Conservation (phyloP, 2,113 vertebrate genomes). For the Cyanoderma ruficeps region DNA sequence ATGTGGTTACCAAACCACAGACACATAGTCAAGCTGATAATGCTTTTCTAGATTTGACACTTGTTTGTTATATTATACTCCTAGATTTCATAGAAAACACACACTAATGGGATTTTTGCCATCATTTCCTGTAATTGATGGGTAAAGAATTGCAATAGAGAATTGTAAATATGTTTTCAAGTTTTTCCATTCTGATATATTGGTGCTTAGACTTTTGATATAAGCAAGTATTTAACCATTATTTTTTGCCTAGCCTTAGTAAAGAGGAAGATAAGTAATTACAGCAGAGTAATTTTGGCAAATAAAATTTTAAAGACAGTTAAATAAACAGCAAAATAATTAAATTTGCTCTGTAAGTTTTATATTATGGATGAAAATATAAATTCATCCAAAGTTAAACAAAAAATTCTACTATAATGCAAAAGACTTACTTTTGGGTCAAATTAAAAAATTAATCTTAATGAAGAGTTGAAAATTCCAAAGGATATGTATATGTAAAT, state of each 20-base stretch:
- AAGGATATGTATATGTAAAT: neutral
- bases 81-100: neutral
- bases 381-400: neutral
- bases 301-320: constrained; percentile 1
- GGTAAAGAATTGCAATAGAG: neutral
- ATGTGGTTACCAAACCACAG: neutral
- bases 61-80: neutral
- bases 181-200: neutral
- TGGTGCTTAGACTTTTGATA: neutral
- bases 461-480: neutral
- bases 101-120: neutral
- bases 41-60: neutral
- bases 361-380: neutral
- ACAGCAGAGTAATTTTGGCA: constrained; percentile 16
- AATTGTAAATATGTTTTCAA: neutral
- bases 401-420: neutral
- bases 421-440: neutral
- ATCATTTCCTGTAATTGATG: neutral
- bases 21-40: neutral
- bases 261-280: neutral
- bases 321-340: constrained; percentile 27
- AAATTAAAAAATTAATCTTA: constrained; percentile 49
- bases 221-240: neutral
- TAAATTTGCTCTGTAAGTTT: neutral
- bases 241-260: neutral